Conservation (phyloP, 1,140 invertebrate genomes). For the Brachionus plicatilis region DNA sequence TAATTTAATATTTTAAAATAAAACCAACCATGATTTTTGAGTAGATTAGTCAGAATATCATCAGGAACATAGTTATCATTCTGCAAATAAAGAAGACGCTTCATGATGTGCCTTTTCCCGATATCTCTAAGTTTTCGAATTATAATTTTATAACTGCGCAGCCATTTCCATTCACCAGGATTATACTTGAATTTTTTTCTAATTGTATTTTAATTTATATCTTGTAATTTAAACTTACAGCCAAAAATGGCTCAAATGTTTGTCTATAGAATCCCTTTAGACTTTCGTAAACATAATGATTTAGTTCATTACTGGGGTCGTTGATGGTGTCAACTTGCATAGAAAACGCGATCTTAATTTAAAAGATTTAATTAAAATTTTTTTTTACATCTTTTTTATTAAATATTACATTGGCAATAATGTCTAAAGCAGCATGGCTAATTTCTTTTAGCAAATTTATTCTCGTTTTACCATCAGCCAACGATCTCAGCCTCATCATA, state of each 20-base stretch:
- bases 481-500: background rate
- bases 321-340: conserved; percentile 22
- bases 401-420: conserved; percentile 10
- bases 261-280: conserved; percentile 28
- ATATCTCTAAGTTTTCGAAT: conserved; percentile 12
- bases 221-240: background rate
- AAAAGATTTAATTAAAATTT: background rate
- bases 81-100: background rate
- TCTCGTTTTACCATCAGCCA: conserved; percentile 17
- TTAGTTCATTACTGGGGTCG: conserved; percentile 30
- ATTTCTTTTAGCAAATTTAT: conserved; percentile 21
- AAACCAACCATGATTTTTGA: conserved; percentile 14
- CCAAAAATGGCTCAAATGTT: conserved; percentile 31
- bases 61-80: background rate
- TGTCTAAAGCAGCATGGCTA: conserved; percentile 31
- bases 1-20: background rate
- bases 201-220: background rate
- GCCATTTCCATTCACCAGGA: conserved; percentile 14
- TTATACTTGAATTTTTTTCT: background rate
- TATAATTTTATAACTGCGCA: background rate
- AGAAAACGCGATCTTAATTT: background rate
- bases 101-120: background rate
- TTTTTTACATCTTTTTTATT: background rate
- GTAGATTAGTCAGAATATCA: background rate
- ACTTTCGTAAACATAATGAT: conserved; percentile 37